A percentile compares a stretch with the other conserved stretches of the same genome.
Evolutionary conservation across 2,113 vertebrate species (phyloP).

Genomic region (Tichodroma muraria): DNA sequence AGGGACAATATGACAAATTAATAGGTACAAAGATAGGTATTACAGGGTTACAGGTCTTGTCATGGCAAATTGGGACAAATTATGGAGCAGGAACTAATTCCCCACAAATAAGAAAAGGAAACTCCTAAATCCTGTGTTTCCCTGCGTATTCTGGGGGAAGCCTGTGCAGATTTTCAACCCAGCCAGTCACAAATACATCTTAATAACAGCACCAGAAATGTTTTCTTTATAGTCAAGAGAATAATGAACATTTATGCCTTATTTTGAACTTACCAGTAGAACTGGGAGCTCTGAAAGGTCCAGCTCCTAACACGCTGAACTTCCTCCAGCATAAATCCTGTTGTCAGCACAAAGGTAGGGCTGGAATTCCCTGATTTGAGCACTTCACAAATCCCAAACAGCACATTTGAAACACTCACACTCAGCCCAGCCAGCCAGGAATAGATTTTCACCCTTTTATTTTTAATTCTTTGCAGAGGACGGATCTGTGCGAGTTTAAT

Average conservation of each 20-base stretch:
- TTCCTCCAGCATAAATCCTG: conserved; percentile 5
- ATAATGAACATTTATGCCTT: neutral
- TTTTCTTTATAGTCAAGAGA: neutral
- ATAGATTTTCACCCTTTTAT: neutral
- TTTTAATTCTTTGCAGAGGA: neutral
- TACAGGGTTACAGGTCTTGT: conserved; percentile 35
- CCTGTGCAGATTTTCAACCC: neutral
- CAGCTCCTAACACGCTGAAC: neutral
- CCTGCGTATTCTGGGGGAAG: neutral
- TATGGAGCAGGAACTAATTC: neutral
- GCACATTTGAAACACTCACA: neutral
- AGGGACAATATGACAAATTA: neutral
- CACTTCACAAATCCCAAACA: neutral
- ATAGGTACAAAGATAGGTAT: neutral
- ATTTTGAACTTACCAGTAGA: neutral
- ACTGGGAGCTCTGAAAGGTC: neutral
- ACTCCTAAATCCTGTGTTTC: neutral
- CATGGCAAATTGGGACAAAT: conserved; percentile 13
- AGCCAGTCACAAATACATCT: neutral
- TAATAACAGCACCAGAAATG: neutral
- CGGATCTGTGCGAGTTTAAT: neutral
- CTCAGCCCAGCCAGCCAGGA: neutral
- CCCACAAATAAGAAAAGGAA: conserved; percentile 1
- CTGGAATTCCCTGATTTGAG: neutral
- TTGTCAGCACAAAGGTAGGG: neutral